These are phyloP conservation scores for Biston stratarius DNA, from an alignment of 2,888 invertebrate genomes.

Conservation along the genomic window DNA sequence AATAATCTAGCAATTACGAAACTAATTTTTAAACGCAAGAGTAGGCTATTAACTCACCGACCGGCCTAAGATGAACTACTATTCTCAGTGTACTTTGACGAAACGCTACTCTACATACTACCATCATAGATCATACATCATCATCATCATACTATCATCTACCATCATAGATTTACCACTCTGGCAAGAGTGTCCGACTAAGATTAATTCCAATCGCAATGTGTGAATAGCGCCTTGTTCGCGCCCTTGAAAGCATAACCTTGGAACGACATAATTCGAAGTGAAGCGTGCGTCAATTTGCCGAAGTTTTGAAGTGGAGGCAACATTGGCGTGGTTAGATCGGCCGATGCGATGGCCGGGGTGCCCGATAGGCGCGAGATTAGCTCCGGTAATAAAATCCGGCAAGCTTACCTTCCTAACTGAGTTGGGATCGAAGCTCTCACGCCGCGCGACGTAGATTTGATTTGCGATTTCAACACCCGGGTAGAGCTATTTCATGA, in stretches of 20 bases:
- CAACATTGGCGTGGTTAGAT: constrained; percentile 21
- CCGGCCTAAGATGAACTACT: too few species aligned
- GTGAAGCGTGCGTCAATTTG: constrained; percentile 27
- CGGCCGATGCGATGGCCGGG: constrained; percentile 14
- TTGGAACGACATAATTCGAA: constrained; percentile 15
- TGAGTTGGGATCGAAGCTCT: constrained; percentile 22
- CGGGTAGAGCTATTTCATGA: constrained; percentile 5
- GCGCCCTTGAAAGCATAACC: constrained; percentile 11
- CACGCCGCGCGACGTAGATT: constrained; percentile 9
- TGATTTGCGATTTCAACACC: constrained; percentile 18
- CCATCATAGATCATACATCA: too few species aligned
- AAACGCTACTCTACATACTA: too few species aligned
- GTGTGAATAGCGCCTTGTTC: background rate
- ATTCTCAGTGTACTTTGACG: too few species aligned
- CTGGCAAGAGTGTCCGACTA: too few species aligned
- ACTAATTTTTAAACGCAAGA: too few species aligned
- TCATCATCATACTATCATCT: too few species aligned
- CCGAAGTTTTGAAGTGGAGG: constrained; percentile 24
- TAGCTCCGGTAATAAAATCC: constrained; percentile 35
- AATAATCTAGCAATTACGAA: background rate
- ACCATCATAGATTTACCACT: too few species aligned
- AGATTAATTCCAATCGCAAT: background rate
- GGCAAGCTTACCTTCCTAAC: constrained; percentile 24
- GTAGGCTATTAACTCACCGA: too few species aligned
- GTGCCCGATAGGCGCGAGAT: constrained; percentile 24